Conservation (phyloP, 2,888 invertebrate genomes). For the Cactoblastis cactorum region DNA sequence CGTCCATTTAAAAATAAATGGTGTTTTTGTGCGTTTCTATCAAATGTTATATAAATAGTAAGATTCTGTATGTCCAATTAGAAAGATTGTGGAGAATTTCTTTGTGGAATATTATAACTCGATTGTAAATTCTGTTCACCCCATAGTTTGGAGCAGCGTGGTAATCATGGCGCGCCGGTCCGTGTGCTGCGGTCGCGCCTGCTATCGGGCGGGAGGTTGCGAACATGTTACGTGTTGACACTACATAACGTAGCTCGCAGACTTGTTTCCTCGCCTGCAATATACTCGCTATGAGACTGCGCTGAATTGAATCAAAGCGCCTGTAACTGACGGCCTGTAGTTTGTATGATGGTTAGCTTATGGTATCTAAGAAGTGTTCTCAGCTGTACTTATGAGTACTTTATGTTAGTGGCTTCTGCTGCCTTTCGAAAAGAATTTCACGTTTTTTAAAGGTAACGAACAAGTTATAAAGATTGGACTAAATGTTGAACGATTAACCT, state of each 20-base stretch:
- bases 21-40: too few species aligned
- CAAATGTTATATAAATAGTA: too few species aligned
- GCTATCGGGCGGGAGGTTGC: constrained; percentile 37
- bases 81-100: neutral
- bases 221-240: constrained; percentile 32
- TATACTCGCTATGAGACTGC: constrained; percentile 9
- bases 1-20: too few species aligned
- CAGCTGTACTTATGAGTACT: too few species aligned
- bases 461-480: too few species aligned
- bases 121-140: neutral
- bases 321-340: neutral
- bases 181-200: constrained; percentile 45
- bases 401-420: too few species aligned
- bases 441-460: too few species aligned
- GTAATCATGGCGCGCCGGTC: constrained; percentile 43
- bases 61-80: neutral
- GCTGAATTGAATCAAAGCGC: neutral
- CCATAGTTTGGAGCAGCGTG: constrained; percentile 17
- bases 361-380: too few species aligned
- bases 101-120: neutral
- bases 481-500: too few species aligned
- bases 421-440: too few species aligned
- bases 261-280: constrained; percentile 14
- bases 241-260: constrained; percentile 23
- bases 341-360: neutral